phyloP scores from a whole-genome alignment of 2,797 vertebrate genomes.

The Gallirallus australis region DNA sequence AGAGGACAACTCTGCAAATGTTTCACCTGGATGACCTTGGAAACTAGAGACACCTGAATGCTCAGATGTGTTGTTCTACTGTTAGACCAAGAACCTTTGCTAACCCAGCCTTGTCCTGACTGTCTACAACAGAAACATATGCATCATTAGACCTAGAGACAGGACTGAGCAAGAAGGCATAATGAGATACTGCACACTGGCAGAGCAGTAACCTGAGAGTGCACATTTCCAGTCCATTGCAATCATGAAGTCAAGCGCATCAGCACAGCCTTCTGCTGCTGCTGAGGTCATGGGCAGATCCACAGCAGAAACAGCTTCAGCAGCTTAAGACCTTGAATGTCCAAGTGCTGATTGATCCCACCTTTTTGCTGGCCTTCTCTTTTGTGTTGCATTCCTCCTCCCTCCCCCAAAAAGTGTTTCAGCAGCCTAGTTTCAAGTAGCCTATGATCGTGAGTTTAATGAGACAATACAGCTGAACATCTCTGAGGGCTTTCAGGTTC shows the following conservation, averaged over 20 bases:
- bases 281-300: background rate
- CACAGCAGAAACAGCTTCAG: background rate
- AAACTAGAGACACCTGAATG: background rate
- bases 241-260: background rate
- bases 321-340: background rate
- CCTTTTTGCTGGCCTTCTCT: background rate
- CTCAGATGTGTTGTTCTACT: background rate
- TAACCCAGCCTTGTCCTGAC: background rate
- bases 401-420: background rate
- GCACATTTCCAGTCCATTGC: background rate
- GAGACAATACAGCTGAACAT: background rate
- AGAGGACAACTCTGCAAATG: background rate
- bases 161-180: background rate
- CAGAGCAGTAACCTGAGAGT: background rate
- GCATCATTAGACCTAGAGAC: background rate
- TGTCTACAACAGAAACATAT: background rate
- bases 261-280: background rate
- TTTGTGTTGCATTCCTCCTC: background rate
- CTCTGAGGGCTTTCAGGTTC: background rate
- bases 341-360: background rate
- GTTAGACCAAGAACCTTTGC: background rate
- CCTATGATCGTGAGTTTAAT: background rate
- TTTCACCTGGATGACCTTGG: background rate
- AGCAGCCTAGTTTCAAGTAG: background rate
- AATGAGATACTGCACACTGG: rapidly evolving